These are phyloP conservation scores for Megalonaias nervosa DNA, from an alignment of 1,140 invertebrate species.

Conservation along the genomic window DNA sequence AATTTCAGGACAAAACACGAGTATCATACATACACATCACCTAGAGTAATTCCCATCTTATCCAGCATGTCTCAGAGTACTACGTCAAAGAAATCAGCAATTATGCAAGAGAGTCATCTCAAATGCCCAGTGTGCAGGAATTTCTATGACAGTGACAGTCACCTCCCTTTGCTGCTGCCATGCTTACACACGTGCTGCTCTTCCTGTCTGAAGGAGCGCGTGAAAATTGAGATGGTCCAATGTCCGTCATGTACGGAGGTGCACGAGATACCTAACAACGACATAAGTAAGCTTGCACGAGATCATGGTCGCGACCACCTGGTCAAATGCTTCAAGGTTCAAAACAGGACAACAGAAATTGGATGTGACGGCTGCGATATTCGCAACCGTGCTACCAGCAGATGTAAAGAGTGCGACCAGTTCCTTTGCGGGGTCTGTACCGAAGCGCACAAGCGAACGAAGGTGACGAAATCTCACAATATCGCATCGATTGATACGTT, in stretches of 20 bases:
- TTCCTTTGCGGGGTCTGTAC: conserved; percentile 53
- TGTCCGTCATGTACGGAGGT: conserved; percentile 35
- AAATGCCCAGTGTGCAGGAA: conserved; percentile 42
- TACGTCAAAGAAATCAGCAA: background rate
- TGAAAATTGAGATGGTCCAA: conserved; percentile 24
- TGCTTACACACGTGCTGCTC: conserved; percentile 51
- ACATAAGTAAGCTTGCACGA: conserved; percentile 28
- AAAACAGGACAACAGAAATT: conserved; percentile 36
- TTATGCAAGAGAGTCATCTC: conserved; percentile 24
- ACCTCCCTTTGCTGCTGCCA: conserved; percentile 44
- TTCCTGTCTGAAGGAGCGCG: conserved; percentile 38
- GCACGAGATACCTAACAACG: conserved; percentile 23
- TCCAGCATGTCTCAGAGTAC: too few species aligned
- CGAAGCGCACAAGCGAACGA: conserved; percentile 50
- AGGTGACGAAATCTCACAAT: conserved; percentile 47
- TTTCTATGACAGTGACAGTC: conserved; percentile 32
- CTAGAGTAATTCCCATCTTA: too few species aligned
- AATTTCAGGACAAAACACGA: too few species aligned
- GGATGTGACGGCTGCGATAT: conserved; percentile 47
- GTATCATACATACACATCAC: too few species aligned
- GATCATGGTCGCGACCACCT: conserved; percentile 50
- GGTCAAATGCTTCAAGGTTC: conserved; percentile 34
- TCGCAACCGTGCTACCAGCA: conserved; percentile 37
- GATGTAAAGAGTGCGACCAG: conserved; percentile 58
- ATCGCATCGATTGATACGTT: conserved; percentile 34